A percentile compares a stretch with the other conserved stretches of the same genome.
Conservation (phyloP, 1,140 invertebrate species). For the Cryptotermes secundus region DNA sequence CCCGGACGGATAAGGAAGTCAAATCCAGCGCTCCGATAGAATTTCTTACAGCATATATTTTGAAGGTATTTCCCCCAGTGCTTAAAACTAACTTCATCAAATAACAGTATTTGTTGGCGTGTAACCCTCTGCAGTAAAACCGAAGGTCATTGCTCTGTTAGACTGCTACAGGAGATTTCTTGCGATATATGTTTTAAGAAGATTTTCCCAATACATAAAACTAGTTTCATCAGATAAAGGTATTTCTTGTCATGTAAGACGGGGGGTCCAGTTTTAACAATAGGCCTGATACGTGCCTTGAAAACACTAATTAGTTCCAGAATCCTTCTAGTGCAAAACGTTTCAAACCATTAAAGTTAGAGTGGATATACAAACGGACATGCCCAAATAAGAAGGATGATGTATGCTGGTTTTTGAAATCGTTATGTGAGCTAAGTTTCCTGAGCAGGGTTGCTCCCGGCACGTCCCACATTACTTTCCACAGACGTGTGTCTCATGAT, state of each 20-base stretch:
- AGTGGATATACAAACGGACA: background rate
- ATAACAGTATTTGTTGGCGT: too few relatives aligned
- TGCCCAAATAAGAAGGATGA: background rate
- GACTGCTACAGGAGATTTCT: background rate
- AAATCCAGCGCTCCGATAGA: too few relatives aligned
- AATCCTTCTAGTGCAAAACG: background rate
- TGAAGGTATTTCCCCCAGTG: too few relatives aligned
- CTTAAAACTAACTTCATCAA: too few relatives aligned
- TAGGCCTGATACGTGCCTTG: background rate
- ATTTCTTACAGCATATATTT: too few relatives aligned
- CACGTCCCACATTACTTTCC: too few relatives aligned
- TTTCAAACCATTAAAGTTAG: background rate
- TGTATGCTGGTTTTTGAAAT: background rate
- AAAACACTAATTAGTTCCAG: background rate
- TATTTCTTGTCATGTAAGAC: background rate
- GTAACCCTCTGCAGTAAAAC: too few relatives aligned
- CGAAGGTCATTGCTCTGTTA: background rate
- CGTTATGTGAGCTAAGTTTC: background rate
- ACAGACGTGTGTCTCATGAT: too few relatives aligned
- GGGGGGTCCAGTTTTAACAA: background rate
- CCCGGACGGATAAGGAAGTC: too few relatives aligned
- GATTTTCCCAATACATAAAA: background rate
- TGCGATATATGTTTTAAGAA: background rate
- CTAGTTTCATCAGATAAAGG: background rate
- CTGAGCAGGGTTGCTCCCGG: background rate